A percentile compares a stretch with the other conserved stretches of the same genome.
Evolutionary conservation across 2,888 invertebrate genomes (phyloP).

Genomic region (Zeuzera pyrina): DNA sequence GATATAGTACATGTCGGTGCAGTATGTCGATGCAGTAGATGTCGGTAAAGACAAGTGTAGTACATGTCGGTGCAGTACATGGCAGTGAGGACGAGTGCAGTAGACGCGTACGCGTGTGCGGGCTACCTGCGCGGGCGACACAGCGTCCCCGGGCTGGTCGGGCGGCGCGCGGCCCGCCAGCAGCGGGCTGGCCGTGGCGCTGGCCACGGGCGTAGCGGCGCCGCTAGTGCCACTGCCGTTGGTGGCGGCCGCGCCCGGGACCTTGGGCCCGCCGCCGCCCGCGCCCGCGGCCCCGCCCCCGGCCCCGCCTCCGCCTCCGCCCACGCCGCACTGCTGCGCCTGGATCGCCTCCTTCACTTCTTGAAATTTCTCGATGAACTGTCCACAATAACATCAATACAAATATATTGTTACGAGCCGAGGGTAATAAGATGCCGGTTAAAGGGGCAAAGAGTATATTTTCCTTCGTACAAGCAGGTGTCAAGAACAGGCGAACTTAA

Average conservation of each 20-base stretch:
- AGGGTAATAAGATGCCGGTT: no score
- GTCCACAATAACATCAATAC: constrained; percentile 18
- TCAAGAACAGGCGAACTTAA: no score
- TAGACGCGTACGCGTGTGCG: no score
- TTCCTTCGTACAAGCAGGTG: no score
- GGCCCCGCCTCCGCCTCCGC: constrained; percentile 34
- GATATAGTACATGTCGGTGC: no score
- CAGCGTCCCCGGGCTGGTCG: constrained; percentile 47
- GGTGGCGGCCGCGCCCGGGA: constrained; percentile 67
- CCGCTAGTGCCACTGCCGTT: constrained; percentile 73
- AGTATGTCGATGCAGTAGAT: no score
- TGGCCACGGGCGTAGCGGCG: constrained; percentile 87
- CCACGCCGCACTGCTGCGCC: constrained; percentile 43
- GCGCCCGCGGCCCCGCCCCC: constrained; percentile 76
- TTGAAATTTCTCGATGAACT: constrained; percentile 99
- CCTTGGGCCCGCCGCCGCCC: constrained; percentile 88
- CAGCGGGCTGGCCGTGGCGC: constrained; percentile 91
- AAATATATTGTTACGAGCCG: no score
- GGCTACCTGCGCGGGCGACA: constrained; percentile 44
- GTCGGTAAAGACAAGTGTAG: no score
- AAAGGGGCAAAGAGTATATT: no score
- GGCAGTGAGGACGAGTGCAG: no score
- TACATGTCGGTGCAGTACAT: no score
- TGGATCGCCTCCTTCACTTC: constrained; percentile 97
- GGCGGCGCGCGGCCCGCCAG: constrained; percentile 65